These are phyloP conservation scores for Cyclophora punctaria DNA, from an alignment of 2,888 invertebrate genomes.

Conservation along the genomic window DNA sequence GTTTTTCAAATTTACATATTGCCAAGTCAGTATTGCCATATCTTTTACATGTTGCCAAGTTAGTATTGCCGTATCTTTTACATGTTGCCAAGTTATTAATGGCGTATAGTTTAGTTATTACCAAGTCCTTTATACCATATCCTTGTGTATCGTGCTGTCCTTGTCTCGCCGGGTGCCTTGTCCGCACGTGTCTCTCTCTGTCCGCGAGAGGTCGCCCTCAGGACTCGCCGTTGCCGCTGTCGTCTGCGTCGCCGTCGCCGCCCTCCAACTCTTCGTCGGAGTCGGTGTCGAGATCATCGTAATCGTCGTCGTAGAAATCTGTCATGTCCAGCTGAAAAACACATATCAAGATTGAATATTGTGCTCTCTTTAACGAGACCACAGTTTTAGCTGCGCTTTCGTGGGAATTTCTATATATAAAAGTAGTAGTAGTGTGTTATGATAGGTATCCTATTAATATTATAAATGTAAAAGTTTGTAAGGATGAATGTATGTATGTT, in stretches of 20 bases:
- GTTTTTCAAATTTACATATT: too few relatives aligned
- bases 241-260: constrained; percentile 87
- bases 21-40: too few relatives aligned
- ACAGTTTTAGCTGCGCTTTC: too few relatives aligned
- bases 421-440: too few relatives aligned
- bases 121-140: neutral
- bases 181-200: neutral
- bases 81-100: neutral
- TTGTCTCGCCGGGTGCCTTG: neutral
- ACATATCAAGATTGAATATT: neutral
- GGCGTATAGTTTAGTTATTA: neutral
- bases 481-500: too few relatives aligned
- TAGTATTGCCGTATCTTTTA: neutral
- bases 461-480: too few relatives aligned
- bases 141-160: neutral
- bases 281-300: constrained; percentile 88
- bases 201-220: constrained; percentile 69
- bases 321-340: constrained; percentile 86
- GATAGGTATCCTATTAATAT: too few relatives aligned
- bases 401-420: too few relatives aligned
- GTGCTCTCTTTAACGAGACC: too few relatives aligned
- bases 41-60: neutral
- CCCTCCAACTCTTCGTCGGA: constrained; percentile 78
- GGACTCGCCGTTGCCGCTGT: constrained; percentile 94
- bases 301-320: constrained; percentile 97